phyloP scores from a whole-genome alignment of 2,888 invertebrate genomes.

The Abrostola triplasia region DNA sequence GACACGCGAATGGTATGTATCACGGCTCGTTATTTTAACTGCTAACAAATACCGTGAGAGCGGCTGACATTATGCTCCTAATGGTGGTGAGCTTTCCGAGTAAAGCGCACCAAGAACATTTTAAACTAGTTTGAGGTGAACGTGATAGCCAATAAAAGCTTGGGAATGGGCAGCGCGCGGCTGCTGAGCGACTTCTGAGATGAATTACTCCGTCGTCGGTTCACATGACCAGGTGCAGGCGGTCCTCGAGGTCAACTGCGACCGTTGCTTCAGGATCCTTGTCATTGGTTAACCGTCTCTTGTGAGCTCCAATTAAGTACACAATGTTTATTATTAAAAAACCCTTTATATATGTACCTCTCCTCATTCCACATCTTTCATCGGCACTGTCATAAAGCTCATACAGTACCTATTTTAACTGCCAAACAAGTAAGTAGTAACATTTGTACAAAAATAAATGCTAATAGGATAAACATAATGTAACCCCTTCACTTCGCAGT shows the following conservation, averaged over 20 bases:
- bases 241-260: constrained; percentile 69
- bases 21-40: constrained; percentile 65
- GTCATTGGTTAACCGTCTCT: not conserved
- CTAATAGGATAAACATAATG: constrained; percentile 36
- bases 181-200: constrained; percentile 82
- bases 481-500: constrained; percentile 37
- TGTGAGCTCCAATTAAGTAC: no score
- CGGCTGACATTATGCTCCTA: constrained; percentile 68
- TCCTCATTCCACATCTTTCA: no score
- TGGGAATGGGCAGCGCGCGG: constrained; percentile 77
- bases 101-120: constrained; percentile 80
- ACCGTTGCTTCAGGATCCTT: constrained; percentile 35
- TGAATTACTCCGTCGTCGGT: constrained; percentile 72
- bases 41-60: constrained; percentile 79
- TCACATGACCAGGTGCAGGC: constrained; percentile 70
- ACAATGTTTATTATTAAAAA: constrained; percentile 1
- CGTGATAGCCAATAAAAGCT: constrained; percentile 85
- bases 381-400: no score
- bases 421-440: not conserved
- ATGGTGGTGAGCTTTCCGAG: constrained; percentile 74
- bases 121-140: constrained; percentile 83
- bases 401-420: constrained; percentile 2
- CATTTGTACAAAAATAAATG: constrained; percentile 13
- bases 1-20: constrained; percentile 78
- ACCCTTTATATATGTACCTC: no score